Conservation (phyloP, 1,140 invertebrate species). For the Cyclargus thomasi region DNA sequence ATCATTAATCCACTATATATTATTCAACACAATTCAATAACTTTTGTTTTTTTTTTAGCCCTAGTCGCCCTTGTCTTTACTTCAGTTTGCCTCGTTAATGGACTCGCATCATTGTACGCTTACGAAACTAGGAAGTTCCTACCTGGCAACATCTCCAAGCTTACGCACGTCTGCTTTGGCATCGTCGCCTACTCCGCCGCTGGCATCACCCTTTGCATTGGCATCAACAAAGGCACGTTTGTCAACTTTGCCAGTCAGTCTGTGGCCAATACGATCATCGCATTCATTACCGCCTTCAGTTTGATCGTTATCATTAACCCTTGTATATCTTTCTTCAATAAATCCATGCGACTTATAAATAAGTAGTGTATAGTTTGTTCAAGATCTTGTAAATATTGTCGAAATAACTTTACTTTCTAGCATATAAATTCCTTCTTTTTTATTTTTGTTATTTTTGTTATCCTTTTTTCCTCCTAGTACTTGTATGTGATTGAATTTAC, state of each 20-base stretch:
- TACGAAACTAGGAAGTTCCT: constrained; percentile 40
- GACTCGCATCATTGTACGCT: constrained; percentile 45
- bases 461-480: no score
- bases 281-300: constrained; percentile 33
- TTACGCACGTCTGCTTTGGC: constrained; percentile 49
- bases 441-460: no score
- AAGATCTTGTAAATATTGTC: background rate
- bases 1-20: no score
- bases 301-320: constrained; percentile 40
- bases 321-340: constrained; percentile 33
- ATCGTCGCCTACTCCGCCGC: constrained; percentile 36
- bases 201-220: constrained; percentile 39
- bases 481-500: no score
- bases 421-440: background rate
- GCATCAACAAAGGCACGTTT: constrained; percentile 42
- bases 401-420: background rate
- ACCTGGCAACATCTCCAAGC: constrained; percentile 42
- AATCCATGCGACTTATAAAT: constrained; percentile 25
- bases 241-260: constrained; percentile 30
- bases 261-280: constrained; percentile 30
- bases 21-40: no score
- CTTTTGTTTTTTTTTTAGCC: constrained; percentile 34
- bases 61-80: constrained; percentile 49
- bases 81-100: constrained; percentile 41
- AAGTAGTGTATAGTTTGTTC: constrained; percentile 22